Evolutionary conservation across 2,888 invertebrate species (phyloP).

Genomic region (Arge pagana): DNA sequence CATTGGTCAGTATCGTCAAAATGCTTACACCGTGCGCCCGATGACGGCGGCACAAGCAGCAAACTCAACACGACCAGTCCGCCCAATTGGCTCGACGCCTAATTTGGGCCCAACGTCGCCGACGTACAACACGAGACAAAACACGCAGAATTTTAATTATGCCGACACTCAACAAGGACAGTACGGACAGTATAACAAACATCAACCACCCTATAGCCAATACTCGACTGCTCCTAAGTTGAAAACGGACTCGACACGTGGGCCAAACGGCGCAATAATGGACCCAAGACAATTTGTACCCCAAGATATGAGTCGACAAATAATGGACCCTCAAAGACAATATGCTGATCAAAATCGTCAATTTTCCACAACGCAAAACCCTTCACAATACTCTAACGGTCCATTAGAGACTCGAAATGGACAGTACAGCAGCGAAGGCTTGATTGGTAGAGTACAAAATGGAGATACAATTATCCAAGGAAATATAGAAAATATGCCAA

Average conservation of each 20-base stretch:
- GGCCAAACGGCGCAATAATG: slow-evolving; percentile 10
- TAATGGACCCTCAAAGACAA: slow-evolving; percentile 38
- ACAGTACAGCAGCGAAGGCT: slow-evolving; percentile 40
- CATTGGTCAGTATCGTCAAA: slow-evolving; percentile 46
- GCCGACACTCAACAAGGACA: slow-evolving; percentile 46
- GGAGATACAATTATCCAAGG: slow-evolving; percentile 34
- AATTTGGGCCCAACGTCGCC: slow-evolving; percentile 46
- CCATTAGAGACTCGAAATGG: slow-evolving; percentile 38
- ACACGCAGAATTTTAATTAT: slow-evolving; percentile 40
- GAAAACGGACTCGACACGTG: slow-evolving; percentile 38
- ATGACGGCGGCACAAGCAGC: slow-evolving; percentile 43
- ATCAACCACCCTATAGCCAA: slow-evolving; percentile 37
- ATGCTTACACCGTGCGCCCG: slow-evolving; percentile 41
- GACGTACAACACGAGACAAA: slow-evolving; percentile 33
- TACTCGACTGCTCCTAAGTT: slow-evolving; percentile 39
- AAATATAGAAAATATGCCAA: slow-evolving; percentile 43
- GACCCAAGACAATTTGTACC: slow-evolving; percentile 19
- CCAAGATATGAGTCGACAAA: slow-evolving; percentile 16
- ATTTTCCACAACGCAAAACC: slow-evolving; percentile 31
- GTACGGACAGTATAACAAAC: slow-evolving; percentile 46
- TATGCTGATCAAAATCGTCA: slow-evolving; percentile 36
- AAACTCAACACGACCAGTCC: slow-evolving; percentile 37
- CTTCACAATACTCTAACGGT: slow-evolving; percentile 35
- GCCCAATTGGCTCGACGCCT: slow-evolving; percentile 51
- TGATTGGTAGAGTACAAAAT: slow-evolving; percentile 35